Percentiles rank a stretch among this genome's conserved stretches.
Evolutionary conservation across 2,113 vertebrate genomes (phyloP).

Genomic region (Gambusia holbrooki): DNA sequence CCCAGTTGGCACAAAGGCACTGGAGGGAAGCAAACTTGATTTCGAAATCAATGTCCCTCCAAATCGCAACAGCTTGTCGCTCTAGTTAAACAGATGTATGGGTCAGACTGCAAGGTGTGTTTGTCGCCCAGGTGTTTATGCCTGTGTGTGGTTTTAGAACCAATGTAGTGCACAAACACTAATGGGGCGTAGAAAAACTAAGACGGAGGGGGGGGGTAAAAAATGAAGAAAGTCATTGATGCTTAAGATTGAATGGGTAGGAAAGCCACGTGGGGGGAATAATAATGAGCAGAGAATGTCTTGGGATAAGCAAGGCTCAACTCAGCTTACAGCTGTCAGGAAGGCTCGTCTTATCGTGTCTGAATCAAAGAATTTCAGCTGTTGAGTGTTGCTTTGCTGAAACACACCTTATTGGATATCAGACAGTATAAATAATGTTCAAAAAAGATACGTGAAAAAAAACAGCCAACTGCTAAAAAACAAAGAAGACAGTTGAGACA

Average conservation of each 20-base stretch:
- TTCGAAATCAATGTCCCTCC: constrained; percentile 62
- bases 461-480: constrained; percentile 7
- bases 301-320: background rate
- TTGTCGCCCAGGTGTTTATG: constrained; percentile 28
- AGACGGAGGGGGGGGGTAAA: background rate
- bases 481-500: background rate
- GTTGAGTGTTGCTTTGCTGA: constrained; percentile 15
- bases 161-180: background rate
- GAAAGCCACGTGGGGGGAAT: background rate
- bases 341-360: background rate
- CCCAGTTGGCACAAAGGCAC: constrained; percentile 41
- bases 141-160: constrained; percentile 11
- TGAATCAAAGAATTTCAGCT: background rate
- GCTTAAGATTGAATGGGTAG: background rate
- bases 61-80: constrained; percentile 53
- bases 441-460: background rate
- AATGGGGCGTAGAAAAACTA: constrained; percentile 2
- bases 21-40: constrained; percentile 53
- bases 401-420: constrained; percentile 16
- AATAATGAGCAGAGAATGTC: background rate
- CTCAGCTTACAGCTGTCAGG: background rate
- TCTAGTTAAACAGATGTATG: constrained; percentile 43
- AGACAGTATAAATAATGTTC: background rate
- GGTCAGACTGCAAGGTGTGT: constrained; percentile 23
- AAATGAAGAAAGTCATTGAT: constrained; percentile 5